phyloP scores from a whole-genome alignment of 23 tunicate genomes.

The Corella eumyota region DNA sequence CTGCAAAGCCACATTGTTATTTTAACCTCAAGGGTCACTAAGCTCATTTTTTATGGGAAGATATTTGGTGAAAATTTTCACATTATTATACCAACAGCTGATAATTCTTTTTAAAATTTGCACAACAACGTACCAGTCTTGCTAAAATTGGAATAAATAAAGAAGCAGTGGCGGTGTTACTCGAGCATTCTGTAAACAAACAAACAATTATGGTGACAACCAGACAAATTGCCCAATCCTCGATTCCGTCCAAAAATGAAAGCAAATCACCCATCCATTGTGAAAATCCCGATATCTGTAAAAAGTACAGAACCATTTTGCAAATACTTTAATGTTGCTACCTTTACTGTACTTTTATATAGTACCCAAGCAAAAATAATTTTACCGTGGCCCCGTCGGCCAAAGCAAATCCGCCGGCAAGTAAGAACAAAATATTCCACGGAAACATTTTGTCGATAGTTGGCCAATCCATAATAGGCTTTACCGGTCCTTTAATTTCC shows the following conservation, averaged over 20 bases:
- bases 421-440: conserved; percentile 31
- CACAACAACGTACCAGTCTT: conserved; percentile 70
- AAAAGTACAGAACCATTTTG: too few relatives aligned
- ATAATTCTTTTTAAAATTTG: too few relatives aligned
- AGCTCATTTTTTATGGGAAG: too few relatives aligned
- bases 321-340: too few relatives aligned
- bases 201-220: conserved; percentile 76
- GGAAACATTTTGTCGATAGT: conserved; percentile 19
- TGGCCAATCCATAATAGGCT: conserved; percentile 18
- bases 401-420: conserved; percentile 40
- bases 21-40: too few relatives aligned
- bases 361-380: too few relatives aligned
- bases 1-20: too few relatives aligned
- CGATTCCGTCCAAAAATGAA: conserved; percentile 35
- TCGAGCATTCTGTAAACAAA: conserved; percentile 88
- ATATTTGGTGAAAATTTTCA: too few relatives aligned
- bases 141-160: conserved; percentile 89
- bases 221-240: conserved; percentile 71
- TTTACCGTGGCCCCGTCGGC: conserved; percentile 41
- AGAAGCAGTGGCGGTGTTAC: conserved; percentile 89
- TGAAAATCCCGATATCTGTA: conserved; percentile 92
- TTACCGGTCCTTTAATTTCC: conserved; percentile 9
- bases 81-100: too few relatives aligned
- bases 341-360: too few relatives aligned
- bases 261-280: conserved; percentile 78